Evolutionary conservation across 2,888 invertebrate species (phyloP).

Genomic region (Blomia tropicalis): DNA sequence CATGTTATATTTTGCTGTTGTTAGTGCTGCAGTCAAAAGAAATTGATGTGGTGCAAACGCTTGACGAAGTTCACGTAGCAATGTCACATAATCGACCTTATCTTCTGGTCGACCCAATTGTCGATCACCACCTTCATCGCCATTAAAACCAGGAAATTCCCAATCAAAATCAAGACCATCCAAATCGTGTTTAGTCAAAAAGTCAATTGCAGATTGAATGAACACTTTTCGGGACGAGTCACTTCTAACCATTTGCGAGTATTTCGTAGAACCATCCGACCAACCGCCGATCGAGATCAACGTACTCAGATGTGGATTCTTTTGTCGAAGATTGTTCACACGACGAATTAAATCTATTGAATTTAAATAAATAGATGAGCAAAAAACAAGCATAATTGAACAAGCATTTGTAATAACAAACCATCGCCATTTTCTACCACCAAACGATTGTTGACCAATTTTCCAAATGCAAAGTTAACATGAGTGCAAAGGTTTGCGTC

Average conservation of each 20-base stretch:
- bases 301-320: conserved; percentile 42
- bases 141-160: conserved; percentile 50
- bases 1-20: conserved; percentile 13
- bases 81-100: conserved; percentile 10
- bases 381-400: background rate
- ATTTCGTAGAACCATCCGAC: conserved; percentile 46
- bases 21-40: conserved; percentile 10
- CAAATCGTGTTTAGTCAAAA: conserved; percentile 57
- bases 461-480: conserved; percentile 55
- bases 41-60: conserved; percentile 18
- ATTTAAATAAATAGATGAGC: too few species aligned
- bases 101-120: conserved; percentile 15
- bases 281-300: conserved; percentile 49
- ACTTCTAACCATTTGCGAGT: conserved; percentile 37
- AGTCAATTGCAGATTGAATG: conserved; percentile 43
- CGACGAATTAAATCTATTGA: conserved; percentile 34
- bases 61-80: background rate
- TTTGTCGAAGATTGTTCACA: conserved; percentile 28
- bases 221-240: conserved; percentile 39
- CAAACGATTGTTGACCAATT: conserved; percentile 47
- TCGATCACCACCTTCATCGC: conserved; percentile 4
- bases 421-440: conserved; percentile 46
- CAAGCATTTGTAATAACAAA: conserved; percentile 45
- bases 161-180: conserved; percentile 54
- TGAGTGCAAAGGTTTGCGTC: conserved; percentile 50